Conservation (phyloP, 2,888 invertebrate genomes). For the Agonum fuliginosum region DNA sequence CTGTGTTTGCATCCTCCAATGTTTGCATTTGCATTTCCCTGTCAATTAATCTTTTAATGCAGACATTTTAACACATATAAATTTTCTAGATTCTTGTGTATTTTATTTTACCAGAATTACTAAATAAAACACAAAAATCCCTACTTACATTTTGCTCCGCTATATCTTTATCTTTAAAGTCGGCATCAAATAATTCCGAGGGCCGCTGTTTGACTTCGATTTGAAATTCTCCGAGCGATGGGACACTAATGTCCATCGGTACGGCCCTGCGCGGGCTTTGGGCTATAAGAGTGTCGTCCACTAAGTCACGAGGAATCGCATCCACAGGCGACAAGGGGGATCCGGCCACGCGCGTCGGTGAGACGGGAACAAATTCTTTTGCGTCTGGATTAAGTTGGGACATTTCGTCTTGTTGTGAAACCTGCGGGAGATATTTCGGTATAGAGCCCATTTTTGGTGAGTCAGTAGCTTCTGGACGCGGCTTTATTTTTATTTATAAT, state of each 20-base stretch:
- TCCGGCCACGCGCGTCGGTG: constrained; percentile 75
- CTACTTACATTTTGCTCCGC: constrained; percentile 71
- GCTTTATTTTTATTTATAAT: too few relatives aligned
- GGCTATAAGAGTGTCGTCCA: constrained; percentile 74
- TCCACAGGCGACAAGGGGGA: too few relatives aligned
- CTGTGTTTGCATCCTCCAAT: too few relatives aligned
- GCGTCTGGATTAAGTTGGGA: constrained; percentile 90
- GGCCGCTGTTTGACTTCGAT: constrained; percentile 79
- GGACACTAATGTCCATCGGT: constrained; percentile 77
- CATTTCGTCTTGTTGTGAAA: constrained; percentile 79
- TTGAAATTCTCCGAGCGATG: constrained; percentile 79
- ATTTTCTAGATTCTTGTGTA: too few relatives aligned
- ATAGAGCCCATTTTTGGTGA: too few relatives aligned
- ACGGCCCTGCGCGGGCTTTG: constrained; percentile 84
- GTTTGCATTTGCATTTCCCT: too few relatives aligned
- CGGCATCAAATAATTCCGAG: constrained; percentile 75
- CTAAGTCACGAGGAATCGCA: constrained; percentile 65
- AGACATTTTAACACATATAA: too few relatives aligned
- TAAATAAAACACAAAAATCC: too few relatives aligned
- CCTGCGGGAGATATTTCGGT: too few relatives aligned
- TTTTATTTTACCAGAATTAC: too few relatives aligned
- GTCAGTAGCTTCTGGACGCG: too few relatives aligned
- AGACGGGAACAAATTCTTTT: constrained; percentile 86
- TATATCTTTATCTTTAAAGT: constrained; percentile 60
- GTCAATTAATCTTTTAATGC: too few relatives aligned